phyloP scores from a whole-genome alignment of 2,888 invertebrate species.

The Malacosoma neustria region DNA sequence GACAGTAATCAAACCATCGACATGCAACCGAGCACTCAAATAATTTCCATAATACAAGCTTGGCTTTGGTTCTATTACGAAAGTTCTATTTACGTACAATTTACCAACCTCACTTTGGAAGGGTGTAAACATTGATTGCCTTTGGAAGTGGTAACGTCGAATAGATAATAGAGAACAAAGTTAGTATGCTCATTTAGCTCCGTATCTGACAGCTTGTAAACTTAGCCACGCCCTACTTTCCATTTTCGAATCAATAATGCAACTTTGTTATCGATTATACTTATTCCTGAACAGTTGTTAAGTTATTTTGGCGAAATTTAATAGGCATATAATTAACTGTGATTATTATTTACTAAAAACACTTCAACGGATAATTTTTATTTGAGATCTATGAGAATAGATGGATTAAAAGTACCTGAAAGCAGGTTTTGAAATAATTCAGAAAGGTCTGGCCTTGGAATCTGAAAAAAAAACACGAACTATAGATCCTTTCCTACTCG shows the following conservation, averaged over 20 bases:
- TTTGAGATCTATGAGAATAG: too few species aligned
- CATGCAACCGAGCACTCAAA: neutral
- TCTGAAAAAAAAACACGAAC: too few species aligned
- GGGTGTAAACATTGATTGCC: constrained; percentile 31
- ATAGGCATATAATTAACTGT: too few species aligned
- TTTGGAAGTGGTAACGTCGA: constrained; percentile 26
- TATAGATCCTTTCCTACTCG: too few species aligned
- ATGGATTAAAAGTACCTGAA: too few species aligned
- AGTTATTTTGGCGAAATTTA: too few species aligned
- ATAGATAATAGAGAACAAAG: constrained; percentile 26
- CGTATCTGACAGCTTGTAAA: constrained; percentile 9
- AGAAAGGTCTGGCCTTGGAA: too few species aligned
- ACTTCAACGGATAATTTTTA: too few species aligned
- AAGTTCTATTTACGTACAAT: constrained; percentile 6
- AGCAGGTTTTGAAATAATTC: too few species aligned
- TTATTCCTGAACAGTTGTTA: too few species aligned
- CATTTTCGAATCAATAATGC: neutral
- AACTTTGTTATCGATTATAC: neutral
- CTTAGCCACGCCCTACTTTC: constrained; percentile 9
- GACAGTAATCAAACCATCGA: too few species aligned
- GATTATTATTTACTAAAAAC: too few species aligned
- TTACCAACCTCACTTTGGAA: constrained; percentile 5
- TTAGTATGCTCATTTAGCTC: constrained; percentile 15
- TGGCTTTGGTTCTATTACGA: neutral
- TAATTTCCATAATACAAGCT: neutral